These are phyloP conservation scores for Astyanax mexicanus DNA, from an alignment of 2,797 vertebrate genomes.

Conservation along the genomic window DNA sequence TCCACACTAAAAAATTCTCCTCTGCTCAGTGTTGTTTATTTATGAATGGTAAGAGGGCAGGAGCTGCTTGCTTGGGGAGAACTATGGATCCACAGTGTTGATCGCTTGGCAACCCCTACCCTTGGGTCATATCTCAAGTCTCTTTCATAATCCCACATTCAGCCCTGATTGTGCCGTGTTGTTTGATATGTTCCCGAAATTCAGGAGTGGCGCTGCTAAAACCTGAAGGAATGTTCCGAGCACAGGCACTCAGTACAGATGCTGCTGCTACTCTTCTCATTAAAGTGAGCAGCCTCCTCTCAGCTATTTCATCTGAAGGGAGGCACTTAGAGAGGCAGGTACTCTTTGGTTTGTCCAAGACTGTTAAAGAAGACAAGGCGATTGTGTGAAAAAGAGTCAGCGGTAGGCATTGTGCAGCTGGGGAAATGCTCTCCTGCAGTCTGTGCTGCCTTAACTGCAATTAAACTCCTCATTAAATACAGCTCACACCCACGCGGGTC, in stretches of 20 bases:
- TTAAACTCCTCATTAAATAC: constrained; percentile 50
- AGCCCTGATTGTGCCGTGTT: neutral
- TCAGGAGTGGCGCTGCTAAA: neutral
- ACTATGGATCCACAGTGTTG: neutral
- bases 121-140: constrained; percentile 6
- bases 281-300: constrained; percentile 41
- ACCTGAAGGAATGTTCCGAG: constrained; percentile 18
- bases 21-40: constrained; percentile 47
- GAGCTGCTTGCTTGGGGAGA: constrained; percentile 51
- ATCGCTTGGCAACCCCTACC: neutral
- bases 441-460: constrained; percentile 29
- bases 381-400: constrained; percentile 35
- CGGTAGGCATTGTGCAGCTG: constrained; percentile 42
- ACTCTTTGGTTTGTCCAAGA: constrained; percentile 43
- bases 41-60: constrained; percentile 51
- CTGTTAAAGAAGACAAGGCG: constrained; percentile 31
- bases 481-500: constrained; percentile 37
- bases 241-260: neutral
- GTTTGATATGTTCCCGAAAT: neutral
- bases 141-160: neutral
- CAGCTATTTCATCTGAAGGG: constrained; percentile 36
- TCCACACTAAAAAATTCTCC: constrained; percentile 25
- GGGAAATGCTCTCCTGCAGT: constrained; percentile 37
- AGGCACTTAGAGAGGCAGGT: constrained; percentile 33
- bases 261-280: constrained; percentile 31